Percentiles rank a stretch among this genome's conserved stretches.
These are phyloP conservation scores for Megaceryle alcyon DNA, from an alignment of 2,797 vertebrate species.

Conservation along the genomic window DNA sequence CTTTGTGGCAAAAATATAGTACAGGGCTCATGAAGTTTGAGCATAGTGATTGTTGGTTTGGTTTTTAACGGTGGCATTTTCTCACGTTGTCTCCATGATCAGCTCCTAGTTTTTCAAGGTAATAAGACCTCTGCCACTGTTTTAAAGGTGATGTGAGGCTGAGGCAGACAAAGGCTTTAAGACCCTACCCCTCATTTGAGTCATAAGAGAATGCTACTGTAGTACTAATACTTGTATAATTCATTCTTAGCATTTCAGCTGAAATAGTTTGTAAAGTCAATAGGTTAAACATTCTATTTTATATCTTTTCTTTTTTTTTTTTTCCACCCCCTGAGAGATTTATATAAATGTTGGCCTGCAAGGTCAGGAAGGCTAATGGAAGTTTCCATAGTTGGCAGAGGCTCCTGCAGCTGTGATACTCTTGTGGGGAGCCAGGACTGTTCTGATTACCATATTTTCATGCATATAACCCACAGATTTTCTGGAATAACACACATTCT, in stretches of 20 bases:
- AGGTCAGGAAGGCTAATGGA: conserved; percentile 16
- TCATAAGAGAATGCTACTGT: background rate
- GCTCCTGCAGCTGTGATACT: conserved; percentile 34
- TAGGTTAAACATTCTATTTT: conserved; percentile 11
- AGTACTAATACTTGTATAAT: background rate
- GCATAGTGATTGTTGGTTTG: background rate
- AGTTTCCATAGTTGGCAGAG: conserved; percentile 43
- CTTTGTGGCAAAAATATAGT: background rate
- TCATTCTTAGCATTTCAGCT: conserved; percentile 36
- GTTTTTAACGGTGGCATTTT: background rate
- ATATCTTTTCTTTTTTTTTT: background rate
- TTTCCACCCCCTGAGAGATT: background rate
- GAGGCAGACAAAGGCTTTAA: background rate
- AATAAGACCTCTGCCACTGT: background rate
- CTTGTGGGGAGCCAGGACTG: background rate
- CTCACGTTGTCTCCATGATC: background rate
- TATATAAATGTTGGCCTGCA: conserved; percentile 9
- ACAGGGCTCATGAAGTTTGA: background rate
- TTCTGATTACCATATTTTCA: conserved; percentile 26
- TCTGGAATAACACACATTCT: background rate
- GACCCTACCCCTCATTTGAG: background rate
- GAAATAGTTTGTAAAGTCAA: conserved; percentile 28
- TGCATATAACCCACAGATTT: background rate
- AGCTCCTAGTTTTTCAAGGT: background rate
- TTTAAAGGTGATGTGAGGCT: background rate